Conservation (phyloP, 2,797 vertebrate species). For the Megaceryle alcyon region DNA sequence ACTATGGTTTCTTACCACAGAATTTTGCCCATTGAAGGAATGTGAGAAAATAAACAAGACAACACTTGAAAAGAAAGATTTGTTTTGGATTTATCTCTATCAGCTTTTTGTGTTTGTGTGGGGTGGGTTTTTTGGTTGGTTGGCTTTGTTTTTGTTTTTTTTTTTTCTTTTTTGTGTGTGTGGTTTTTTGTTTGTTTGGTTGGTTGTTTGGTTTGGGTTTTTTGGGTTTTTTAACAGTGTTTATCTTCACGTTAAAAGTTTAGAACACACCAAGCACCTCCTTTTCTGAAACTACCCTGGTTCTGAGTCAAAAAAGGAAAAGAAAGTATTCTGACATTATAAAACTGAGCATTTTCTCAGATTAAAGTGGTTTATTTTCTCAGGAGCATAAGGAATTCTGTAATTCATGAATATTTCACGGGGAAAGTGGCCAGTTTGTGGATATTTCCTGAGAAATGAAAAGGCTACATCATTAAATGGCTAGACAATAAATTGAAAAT, state of each 20-base stretch:
- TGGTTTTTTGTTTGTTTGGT: neutral
- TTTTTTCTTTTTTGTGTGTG: neutral
- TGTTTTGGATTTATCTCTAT: conserved; percentile 25
- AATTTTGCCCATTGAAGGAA: neutral
- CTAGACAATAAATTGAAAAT: neutral
- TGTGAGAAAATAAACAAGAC: conserved; percentile 22
- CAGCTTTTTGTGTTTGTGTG: neutral
- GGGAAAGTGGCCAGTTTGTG: conserved; percentile 20
- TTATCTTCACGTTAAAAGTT: neutral
- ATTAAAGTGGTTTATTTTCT: conserved; percentile 41
- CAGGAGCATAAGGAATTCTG: neutral
- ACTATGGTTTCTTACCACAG: neutral
- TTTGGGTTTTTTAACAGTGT: neutral
- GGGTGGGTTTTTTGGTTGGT: neutral
- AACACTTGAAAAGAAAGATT: neutral
- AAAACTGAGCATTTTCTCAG: neutral
- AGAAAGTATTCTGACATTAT: neutral
- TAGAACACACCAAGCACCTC: neutral
- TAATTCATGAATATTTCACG: conserved; percentile 36
- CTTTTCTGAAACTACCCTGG: neutral
- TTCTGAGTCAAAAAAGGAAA: neutral
- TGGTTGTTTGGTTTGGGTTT: neutral
- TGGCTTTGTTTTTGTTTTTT: neutral
- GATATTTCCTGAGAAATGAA: conserved; percentile 50
- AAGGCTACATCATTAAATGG: conserved; percentile 19